Conservation (phyloP, 2,113 vertebrate genomes). For the Emberiza fucata region DNA sequence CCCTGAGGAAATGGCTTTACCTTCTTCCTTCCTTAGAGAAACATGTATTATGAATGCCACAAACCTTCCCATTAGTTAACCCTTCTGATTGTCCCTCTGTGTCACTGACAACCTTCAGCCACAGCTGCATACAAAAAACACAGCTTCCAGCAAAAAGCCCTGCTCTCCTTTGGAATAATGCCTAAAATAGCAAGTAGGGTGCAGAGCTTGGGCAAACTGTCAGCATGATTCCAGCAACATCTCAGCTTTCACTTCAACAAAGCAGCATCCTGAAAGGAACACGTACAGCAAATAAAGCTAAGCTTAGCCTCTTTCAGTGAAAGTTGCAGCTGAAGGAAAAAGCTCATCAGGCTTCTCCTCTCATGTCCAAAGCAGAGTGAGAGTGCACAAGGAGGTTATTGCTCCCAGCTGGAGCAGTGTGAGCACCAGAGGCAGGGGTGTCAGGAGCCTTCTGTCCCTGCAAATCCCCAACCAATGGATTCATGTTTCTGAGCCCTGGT, state of each 20-base stretch:
- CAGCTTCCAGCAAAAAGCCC: conserved; percentile 9
- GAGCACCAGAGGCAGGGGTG: fast-evolving
- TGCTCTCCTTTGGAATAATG: neutral
- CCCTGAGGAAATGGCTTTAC: neutral
- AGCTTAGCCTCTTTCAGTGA: neutral
- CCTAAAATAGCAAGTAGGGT: conserved; percentile 24
- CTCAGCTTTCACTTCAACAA: neutral
- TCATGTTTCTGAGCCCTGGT: neutral
- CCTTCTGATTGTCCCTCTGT: neutral
- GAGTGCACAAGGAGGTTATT: neutral
- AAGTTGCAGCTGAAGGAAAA: neutral
- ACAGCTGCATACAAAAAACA: neutral
- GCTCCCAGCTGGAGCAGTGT: fast-evolving
- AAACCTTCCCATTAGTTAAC: conserved; percentile 33
- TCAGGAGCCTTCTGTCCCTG: neutral
- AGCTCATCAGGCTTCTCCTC: neutral
- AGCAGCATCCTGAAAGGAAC: neutral
- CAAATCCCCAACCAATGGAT: neutral
- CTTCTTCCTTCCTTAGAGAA: neutral
- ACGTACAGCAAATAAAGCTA: neutral
- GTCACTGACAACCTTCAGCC: neutral
- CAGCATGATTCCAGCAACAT: neutral
- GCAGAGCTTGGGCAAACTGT: conserved; percentile 10
- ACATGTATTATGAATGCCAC: neutral
- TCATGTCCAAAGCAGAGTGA: fast-evolving